Evolutionary conservation across 23 tunicate species (phyloP), one percentile per base, ranked within the genome.

Genomic region (Phallusia fumigata): DNA sequence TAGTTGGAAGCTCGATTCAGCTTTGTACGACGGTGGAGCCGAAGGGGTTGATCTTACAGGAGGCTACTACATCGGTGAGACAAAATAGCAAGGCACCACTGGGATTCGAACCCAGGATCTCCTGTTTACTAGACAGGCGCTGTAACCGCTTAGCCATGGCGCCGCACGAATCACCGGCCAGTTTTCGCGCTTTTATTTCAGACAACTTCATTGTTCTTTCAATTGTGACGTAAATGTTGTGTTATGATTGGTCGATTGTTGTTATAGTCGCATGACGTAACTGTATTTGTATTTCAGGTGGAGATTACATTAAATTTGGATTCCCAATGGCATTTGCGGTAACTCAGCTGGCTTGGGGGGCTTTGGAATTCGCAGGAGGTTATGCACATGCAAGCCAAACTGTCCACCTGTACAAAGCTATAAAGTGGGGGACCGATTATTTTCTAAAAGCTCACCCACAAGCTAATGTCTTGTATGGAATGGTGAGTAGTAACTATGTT

Each of bases 71-170:
- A 89, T 76, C 12, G 88, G 95, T 89, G 53, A 51, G 69, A 74
- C 74, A 88, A 44, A 19, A 84, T 79, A 78, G 80, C 64, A 81
- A 92, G 97, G 97, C 92, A 89, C 97, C 88, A 92, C 97, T 85
- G 97, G 91, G 97, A 89, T 92, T 91, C 90, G 96, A 91, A 91
- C 96, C 90, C 96, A 84, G 96, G 96, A 91, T 91, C 96, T 91
- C 96, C 96, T 91, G 90, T 86, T 91, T 91, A 91, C 96, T 91
- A 91, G 96, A 86, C 90, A 91, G 96, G 96, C 97, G 97, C 97
- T 92, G 88, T 92, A 85, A 87, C 97, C 97, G 90, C 97, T 92
- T 86, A 92, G 97, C 97, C 97, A 92, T 92, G 88, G 97, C 92
- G 92, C 97, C 97, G 65, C 22, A 33, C 78, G 49, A 18, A 13